Base-by-base conservation (phyloP, 2,113 vertebrate species). In the Poeciliopsis retropinna region DNA sequence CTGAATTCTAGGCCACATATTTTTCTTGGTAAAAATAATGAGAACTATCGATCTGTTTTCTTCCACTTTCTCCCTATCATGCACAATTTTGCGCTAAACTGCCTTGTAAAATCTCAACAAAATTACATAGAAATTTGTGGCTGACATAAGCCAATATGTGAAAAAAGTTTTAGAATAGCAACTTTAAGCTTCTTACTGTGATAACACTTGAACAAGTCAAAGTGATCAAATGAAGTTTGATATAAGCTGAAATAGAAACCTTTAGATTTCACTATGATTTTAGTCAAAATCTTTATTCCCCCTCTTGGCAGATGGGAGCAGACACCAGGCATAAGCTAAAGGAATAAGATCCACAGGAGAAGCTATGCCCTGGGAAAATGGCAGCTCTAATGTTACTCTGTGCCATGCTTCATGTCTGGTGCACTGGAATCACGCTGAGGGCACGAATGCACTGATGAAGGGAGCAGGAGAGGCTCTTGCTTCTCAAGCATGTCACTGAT, bases 381-480 rank as follows among this genome's bases (percentile, higher is more conserved):
- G 78, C 60, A 77, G 51, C 57, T 66, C 60, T 65, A 60, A 39
- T 64, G 37, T 87, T 75, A 70, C 32, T 78, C 62, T 70, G 78
- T 79, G 77, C 69, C 81, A 74, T 72, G 62, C 65, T 84, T 70
- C 51, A 57, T 22, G 72, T 64, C 64, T 57, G 66, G 78, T 65
- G 79, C 80, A 82, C 32, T 61, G 71, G 75, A 72, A 81, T 86
- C 80, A 60, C n/a, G 44, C 69, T 73, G 61, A 62, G 76, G 64
- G 73, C 67, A 69, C 37, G 57, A 73, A 75, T 75, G 67, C 78
- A 76, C 68, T 80, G 81, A 74, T 31, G 74, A 88, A 83, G 82
- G 75, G 79, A 79, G 80, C 76, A 80, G 80, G 71, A 81, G 84
- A 81, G 72, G 79, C 86, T 88, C 81, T 34, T 75, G 81, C 81